phyloP scores from a whole-genome alignment of 2,888 invertebrate genomes.

The Alviniconcha strummeri region DNA sequence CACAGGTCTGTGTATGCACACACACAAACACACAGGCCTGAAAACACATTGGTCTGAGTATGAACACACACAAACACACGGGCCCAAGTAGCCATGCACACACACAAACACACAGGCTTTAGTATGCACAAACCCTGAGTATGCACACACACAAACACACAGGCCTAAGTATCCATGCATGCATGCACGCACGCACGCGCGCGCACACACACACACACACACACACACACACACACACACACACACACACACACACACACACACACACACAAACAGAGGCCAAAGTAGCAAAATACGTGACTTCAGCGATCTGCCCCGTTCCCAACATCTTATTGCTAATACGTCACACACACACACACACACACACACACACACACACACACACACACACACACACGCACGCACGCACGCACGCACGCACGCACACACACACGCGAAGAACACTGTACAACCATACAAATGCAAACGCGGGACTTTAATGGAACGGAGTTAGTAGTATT shows the following conservation, averaged over 20 bases:
- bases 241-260: background rate
- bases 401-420: background rate
- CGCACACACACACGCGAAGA: slow-evolving; percentile 8
- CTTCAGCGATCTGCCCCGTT: no score
- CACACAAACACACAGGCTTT: background rate
- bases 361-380: no score
- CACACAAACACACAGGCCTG: slow-evolving; percentile 16
- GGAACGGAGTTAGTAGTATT: no score
- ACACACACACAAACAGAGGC: no score
- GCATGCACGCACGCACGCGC: background rate
- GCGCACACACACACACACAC: background rate
- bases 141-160: background rate
- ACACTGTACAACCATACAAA: background rate
- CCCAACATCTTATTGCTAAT: no score
- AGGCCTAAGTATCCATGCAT: background rate
- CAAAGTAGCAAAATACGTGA: no score
- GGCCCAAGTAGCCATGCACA: background rate
- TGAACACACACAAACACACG: no score
- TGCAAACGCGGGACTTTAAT: background rate
- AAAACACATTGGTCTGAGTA: background rate
- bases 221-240: background rate
- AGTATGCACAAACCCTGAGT: background rate
- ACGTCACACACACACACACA: no score
- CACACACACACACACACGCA: no score
- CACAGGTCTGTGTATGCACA: background rate